Evolutionary conservation across 2,888 invertebrate genomes (phyloP).

Genomic region (Chaitophorus viminalis): DNA sequence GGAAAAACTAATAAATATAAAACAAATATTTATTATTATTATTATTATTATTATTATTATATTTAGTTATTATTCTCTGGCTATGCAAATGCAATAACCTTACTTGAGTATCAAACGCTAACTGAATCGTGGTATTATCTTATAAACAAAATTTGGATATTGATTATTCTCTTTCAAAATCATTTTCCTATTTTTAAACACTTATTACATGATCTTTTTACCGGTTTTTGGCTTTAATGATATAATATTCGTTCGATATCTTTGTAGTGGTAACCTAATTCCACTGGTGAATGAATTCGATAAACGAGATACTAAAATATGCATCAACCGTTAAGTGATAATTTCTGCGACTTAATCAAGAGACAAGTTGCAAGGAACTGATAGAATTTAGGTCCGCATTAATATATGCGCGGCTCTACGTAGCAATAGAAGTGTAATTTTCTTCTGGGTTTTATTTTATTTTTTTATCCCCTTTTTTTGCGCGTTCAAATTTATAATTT

Average conservation of each 20-base stretch:
- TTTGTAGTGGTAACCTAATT: too few relatives aligned
- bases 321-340: neutral
- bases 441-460: slow-evolving; percentile 32
- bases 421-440: slow-evolving; percentile 55
- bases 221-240: neutral
- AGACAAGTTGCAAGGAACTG: neutral
- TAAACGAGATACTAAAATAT: neutral
- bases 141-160: too few relatives aligned
- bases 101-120: too few relatives aligned
- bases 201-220: neutral
- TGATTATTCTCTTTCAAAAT: too few relatives aligned
- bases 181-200: neutral
- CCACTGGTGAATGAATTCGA: too few relatives aligned
- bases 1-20: neutral
- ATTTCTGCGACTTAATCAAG: neutral
- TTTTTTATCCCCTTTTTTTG: neutral
- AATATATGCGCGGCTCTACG: neutral
- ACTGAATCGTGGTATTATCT: too few relatives aligned
- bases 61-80: too few relatives aligned
- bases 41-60: too few relatives aligned
- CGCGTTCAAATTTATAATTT: neutral
- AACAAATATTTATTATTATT: too few relatives aligned
- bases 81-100: too few relatives aligned
- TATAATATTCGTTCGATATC: neutral
- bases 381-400: slow-evolving; percentile 37